These are phyloP conservation scores for Ochotona curzoniae DNA, from an alignment of 2,113 vertebrate species.

Conservation along the genomic window DNA sequence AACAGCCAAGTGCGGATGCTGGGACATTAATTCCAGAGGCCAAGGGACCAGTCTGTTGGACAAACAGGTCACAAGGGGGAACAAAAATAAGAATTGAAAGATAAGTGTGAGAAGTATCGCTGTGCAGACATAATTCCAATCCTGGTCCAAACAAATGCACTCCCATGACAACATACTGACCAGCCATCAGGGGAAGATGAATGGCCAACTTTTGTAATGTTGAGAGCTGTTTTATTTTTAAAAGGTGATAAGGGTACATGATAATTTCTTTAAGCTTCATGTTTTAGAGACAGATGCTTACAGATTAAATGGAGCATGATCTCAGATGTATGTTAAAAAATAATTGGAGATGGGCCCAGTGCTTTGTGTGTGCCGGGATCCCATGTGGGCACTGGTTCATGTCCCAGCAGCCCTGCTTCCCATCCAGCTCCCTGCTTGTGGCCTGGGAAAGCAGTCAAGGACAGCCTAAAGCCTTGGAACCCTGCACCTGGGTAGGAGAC, in stretches of 20 bases:
- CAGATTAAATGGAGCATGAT: not conserved
- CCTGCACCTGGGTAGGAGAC: no score
- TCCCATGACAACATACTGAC: not conserved
- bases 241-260: not conserved
- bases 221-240: not conserved
- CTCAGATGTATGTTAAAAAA: not conserved
- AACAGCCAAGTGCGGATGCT: not conserved
- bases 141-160: not conserved
- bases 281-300: not conserved
- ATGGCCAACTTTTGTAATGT: not conserved
- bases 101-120: no score
- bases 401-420: no score
- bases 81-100: not conserved
- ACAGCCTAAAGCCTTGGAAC: no score
- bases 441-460: no score
- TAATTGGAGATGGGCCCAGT: no score
- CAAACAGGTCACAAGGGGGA: not conserved
- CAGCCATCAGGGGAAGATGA: not conserved
- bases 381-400: no score
- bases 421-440: no score
- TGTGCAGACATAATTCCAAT: not conserved
- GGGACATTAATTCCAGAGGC: not conserved
- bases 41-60: not conserved
- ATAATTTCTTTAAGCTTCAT: not conserved
- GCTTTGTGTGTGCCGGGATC: no score